These are phyloP conservation scores for Leptopilina clavipes DNA, from an alignment of 1,140 invertebrate genomes.

Conservation along the genomic window DNA sequence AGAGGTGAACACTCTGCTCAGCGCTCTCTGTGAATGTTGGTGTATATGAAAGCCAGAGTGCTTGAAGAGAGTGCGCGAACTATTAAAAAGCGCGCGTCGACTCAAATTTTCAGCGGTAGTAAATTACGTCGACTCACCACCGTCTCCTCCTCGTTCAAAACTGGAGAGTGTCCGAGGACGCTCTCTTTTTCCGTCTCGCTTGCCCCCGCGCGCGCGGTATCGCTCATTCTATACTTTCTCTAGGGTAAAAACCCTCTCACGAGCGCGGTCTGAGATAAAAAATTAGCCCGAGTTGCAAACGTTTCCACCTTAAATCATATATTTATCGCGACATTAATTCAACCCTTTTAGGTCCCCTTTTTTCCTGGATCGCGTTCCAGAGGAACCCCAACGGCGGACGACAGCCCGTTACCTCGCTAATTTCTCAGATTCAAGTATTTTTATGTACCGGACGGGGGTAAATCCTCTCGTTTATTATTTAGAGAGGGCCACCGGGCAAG, in stretches of 20 bases:
- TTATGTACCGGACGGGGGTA: conserved; percentile 69
- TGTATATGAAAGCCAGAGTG: conserved; percentile 42
- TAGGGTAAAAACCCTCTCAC: conserved; percentile 57
- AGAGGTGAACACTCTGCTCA: too few relatives aligned
- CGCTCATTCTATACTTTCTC: not conserved
- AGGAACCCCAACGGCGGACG: conserved; percentile 55
- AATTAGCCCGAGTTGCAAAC: conserved; percentile 75
- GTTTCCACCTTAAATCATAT: conserved; percentile 76
- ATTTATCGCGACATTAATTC: conserved; percentile 77
- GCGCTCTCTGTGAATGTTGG: not conserved
- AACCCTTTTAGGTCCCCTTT: conserved; percentile 74
- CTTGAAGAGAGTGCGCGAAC: conserved; percentile 58
- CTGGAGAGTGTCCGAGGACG: conserved; percentile 22
- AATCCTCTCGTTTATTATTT: conserved; percentile 76
- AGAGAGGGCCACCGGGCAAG: conserved; percentile 60
- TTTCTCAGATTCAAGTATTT: conserved; percentile 77
- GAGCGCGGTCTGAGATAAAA: conserved; percentile 74
- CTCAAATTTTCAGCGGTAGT: conserved; percentile 69
- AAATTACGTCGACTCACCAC: conserved; percentile 63
- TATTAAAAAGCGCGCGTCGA: conserved; percentile 70
- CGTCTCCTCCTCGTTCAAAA: conserved; percentile 46
- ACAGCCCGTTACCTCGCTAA: conserved; percentile 72
- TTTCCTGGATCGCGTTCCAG: conserved; percentile 56
- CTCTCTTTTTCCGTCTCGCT: conserved; percentile 41
- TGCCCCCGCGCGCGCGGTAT: conserved; percentile 5